Evolutionary conservation across 2,888 invertebrate species (phyloP).

Genomic region (Pandemis corylana): DNA sequence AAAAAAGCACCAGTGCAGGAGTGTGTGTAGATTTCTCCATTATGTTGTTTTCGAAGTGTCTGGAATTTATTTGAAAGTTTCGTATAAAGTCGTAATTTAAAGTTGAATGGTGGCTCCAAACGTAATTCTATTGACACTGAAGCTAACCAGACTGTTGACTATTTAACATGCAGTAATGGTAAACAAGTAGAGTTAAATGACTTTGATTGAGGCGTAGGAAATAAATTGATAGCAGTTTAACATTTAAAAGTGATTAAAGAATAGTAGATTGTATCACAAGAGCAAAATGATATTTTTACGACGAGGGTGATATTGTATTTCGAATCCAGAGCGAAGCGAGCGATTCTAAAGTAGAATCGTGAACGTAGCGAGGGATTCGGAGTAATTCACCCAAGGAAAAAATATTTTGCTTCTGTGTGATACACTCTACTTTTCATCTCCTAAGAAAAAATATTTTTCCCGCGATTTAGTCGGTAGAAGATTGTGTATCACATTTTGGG

Average conservation of each 20-base stretch:
- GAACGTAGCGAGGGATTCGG: too few species aligned
- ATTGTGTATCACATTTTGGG: too few species aligned
- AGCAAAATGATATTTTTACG: too few species aligned
- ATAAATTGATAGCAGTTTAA: neutral
- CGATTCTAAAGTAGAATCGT: too few species aligned
- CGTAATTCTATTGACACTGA: neutral
- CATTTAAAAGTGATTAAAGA: neutral
- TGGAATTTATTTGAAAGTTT: conserved; percentile 64
- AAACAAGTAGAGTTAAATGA: neutral
- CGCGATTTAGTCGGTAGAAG: too few species aligned
- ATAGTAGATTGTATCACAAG: too few species aligned
- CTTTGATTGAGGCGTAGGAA: neutral
- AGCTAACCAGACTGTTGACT: neutral
- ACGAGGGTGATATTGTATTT: too few species aligned
- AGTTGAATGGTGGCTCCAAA: neutral
- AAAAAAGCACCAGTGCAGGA: conserved; percentile 95
- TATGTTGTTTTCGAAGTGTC: conserved; percentile 94
- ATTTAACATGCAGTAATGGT: neutral
- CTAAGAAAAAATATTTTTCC: too few species aligned
- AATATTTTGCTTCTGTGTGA: too few species aligned
- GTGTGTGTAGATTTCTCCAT: conserved; percentile 92
- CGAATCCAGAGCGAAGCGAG: too few species aligned
- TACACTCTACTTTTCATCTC: too few species aligned
- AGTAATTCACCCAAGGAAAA: too few species aligned
- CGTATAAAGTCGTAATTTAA: neutral